These are phyloP conservation scores for Cheilosia vernalis DNA, from an alignment of 2,888 invertebrate species.

Conservation along the genomic window DNA sequence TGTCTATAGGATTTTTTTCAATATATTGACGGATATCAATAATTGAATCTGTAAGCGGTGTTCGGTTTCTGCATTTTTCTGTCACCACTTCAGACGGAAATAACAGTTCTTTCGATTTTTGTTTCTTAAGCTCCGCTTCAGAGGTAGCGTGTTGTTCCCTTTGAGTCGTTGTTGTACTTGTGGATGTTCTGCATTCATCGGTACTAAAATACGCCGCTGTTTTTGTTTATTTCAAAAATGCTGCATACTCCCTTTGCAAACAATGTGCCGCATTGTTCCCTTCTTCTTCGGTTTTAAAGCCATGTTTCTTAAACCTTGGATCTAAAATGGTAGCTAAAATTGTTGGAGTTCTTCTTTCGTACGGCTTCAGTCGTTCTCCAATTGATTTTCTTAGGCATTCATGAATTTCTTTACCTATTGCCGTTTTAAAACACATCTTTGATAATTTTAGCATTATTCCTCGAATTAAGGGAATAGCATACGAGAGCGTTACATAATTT, in stretches of 20 bases:
- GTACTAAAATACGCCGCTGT: too few relatives aligned
- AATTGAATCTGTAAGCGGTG: too few relatives aligned
- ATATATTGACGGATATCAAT: too few relatives aligned
- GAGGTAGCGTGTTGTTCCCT: not conserved
- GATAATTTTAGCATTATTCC: not conserved
- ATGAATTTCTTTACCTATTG: not conserved
- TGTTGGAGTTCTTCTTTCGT: slow-evolving; percentile 8
- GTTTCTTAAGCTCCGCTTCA: too few relatives aligned
- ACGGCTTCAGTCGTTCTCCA: not conserved
- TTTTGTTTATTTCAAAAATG: too few relatives aligned
- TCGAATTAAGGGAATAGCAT: slow-evolving; percentile 14
- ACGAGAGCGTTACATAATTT: slow-evolving; percentile 14
- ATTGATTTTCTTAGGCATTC: slow-evolving; percentile 1
- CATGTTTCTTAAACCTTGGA: slow-evolving; percentile 5
- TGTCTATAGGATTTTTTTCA: too few relatives aligned
- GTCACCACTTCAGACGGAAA: too few relatives aligned
- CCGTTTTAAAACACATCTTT: not conserved
- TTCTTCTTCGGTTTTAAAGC: not conserved
- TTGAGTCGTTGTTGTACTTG: too few relatives aligned
- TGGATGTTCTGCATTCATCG: too few relatives aligned
- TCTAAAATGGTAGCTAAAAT: slow-evolving; percentile 17
- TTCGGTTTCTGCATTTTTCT: too few relatives aligned
- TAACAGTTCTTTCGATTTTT: too few relatives aligned
- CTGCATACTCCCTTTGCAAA: too few relatives aligned
- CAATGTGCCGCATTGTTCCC: not conserved